Percentiles rank a stretch among this genome's conserved stretches.
phyloP scores from a whole-genome alignment of 1,140 invertebrate species.

The Muscidifurax raptorellus region DNA sequence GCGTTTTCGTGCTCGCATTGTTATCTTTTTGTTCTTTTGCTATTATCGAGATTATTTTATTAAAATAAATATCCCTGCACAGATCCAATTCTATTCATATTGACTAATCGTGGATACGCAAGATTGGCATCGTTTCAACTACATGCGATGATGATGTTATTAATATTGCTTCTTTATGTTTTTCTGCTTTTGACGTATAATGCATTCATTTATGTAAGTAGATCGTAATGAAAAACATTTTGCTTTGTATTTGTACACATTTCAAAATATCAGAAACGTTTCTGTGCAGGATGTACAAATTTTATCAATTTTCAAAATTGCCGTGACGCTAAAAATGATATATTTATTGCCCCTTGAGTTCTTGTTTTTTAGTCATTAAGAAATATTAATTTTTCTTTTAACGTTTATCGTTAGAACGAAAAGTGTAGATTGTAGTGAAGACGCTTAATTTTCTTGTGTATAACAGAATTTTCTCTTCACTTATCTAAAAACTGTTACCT shows the following conservation, averaged over 20 bases:
- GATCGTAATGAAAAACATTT: slow-evolving; percentile 12
- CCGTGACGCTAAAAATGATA: slow-evolving; percentile 40
- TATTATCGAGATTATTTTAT: slow-evolving; percentile 28
- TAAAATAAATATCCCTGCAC: slow-evolving; percentile 50
- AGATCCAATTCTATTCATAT: slow-evolving; percentile 46
- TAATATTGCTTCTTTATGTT: slow-evolving; percentile 47
- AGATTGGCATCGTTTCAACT: slow-evolving; percentile 25
- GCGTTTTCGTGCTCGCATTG: neutral
- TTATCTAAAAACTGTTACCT: slow-evolving; percentile 3
- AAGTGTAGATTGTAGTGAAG: slow-evolving; percentile 9
- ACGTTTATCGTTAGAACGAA: neutral
- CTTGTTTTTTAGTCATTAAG: slow-evolving; percentile 24
- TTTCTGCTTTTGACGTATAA: neutral
- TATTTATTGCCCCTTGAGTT: slow-evolving; percentile 54
- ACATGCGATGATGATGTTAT: slow-evolving; percentile 32
- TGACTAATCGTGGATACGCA: slow-evolving; percentile 39
- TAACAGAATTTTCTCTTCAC: neutral
- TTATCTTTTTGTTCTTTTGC: slow-evolving; percentile 4
- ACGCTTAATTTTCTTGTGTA: slow-evolving; percentile 1
- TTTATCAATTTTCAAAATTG: slow-evolving; percentile 19
- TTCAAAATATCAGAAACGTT: slow-evolving; percentile 19
- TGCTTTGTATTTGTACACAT: slow-evolving; percentile 26
- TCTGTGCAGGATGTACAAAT: slow-evolving; percentile 46
- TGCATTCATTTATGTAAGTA: neutral
- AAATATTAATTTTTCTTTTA: slow-evolving; percentile 15